These are phyloP conservation scores for Diglossa cyanea DNA, from an alignment of 2,797 vertebrate species.

Conservation along the genomic window DNA sequence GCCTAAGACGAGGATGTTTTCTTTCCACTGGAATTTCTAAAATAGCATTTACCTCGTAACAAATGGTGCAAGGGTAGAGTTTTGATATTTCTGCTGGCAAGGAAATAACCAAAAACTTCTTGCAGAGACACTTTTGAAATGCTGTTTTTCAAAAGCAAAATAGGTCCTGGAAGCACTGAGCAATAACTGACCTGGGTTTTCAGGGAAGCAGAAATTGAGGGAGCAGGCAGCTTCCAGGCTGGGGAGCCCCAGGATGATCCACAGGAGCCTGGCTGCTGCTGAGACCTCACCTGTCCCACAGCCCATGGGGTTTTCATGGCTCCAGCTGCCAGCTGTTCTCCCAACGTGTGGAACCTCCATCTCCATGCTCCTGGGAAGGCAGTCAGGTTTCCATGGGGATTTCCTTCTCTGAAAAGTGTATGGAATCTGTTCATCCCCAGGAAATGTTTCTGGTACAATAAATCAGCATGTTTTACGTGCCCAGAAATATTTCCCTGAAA, in stretches of 20 bases:
- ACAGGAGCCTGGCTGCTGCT: not conserved
- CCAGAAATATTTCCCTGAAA: conserved; percentile 24
- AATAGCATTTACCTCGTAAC: not conserved
- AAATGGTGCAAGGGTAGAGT: not conserved
- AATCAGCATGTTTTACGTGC: not conserved
- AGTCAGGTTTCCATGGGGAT: conserved; percentile 56
- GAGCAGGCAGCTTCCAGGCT: not conserved
- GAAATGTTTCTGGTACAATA: conserved; percentile 10
- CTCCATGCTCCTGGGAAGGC: not conserved
- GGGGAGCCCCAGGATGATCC: not conserved
- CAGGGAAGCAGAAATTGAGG: not conserved
- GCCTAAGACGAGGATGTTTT: not conserved
- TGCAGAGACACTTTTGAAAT: not conserved
- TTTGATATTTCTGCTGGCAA: not conserved
- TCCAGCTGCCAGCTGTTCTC: not conserved
- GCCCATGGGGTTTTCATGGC: fast-evolving
- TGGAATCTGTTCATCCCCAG: not conserved
- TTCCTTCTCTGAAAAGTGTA: not conserved
- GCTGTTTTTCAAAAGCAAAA: not conserved
- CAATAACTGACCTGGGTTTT: not conserved
- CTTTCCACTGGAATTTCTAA: not conserved
- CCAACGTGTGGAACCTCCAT: fast-evolving
- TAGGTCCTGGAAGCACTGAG: not conserved
- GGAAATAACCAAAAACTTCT: not conserved
- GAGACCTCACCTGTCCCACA: not conserved